Evolutionary conservation across 2,797 vertebrate genomes (phyloP).

Genomic region (Tenualosa ilisha): DNA sequence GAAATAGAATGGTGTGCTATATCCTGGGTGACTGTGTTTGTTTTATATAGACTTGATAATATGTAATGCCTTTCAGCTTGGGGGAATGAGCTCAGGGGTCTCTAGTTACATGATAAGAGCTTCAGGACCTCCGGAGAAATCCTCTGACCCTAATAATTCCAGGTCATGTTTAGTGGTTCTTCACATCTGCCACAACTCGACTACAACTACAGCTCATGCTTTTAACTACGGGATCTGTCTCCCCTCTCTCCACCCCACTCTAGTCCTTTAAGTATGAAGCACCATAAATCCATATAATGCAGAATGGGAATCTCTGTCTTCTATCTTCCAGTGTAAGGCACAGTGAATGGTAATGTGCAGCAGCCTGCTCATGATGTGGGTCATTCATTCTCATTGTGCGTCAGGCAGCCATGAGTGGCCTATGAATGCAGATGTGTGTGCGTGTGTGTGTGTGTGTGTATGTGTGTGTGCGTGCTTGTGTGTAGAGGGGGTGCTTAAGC

Average conservation of each 20-base stretch:
- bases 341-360: not conserved
- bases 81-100: not conserved
- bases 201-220: not conserved
- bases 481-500: not conserved
- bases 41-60: not conserved
- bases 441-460: not conserved
- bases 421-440: not conserved
- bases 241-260: not conserved
- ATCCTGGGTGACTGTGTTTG: not conserved
- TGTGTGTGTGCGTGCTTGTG: too few relatives aligned
- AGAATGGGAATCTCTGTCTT: not conserved
- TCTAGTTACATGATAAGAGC: not conserved
- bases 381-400: not conserved
- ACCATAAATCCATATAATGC: not conserved
- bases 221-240: not conserved
- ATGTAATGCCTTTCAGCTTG: not conserved
- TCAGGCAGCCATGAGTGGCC: not conserved
- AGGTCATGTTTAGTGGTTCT: not conserved
- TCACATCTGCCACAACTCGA: not conserved
- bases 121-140: not conserved
- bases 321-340: not conserved
- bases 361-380: not conserved
- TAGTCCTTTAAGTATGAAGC: not conserved
- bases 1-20: not conserved
- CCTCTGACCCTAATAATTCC: constrained; percentile 10